These are phyloP conservation scores for Coreoperca whiteheadi DNA, from an alignment of 2,113 vertebrate species.

Conservation along the genomic window DNA sequence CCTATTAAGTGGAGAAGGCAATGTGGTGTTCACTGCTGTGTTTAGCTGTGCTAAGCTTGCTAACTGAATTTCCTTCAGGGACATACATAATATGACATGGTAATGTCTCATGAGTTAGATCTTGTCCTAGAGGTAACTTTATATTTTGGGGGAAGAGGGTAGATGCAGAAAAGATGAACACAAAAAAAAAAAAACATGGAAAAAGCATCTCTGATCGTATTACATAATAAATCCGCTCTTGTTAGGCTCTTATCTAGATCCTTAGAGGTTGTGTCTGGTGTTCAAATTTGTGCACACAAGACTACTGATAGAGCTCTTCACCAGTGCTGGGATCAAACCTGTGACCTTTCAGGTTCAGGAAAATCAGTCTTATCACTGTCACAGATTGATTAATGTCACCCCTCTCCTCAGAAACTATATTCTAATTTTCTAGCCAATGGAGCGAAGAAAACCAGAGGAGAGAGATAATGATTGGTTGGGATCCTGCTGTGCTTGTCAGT, in stretches of 20 bases:
- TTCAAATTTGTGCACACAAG: background rate
- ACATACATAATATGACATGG: background rate
- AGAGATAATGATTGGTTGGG: background rate
- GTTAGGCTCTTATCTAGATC: constrained; percentile 3
- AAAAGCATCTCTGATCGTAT: constrained; percentile 39
- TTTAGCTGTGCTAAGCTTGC: background rate
- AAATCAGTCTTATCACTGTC: constrained; percentile 16
- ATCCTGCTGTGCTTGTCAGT: background rate
- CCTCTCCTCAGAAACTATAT: constrained; percentile 4
- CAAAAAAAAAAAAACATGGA: constrained; percentile 30
- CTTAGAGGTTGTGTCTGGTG: too few relatives aligned
- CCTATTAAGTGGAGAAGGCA: constrained; percentile 4
- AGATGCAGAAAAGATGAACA: background rate
- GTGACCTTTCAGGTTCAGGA: constrained; percentile 20
- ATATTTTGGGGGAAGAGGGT: background rate
- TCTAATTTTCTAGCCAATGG: background rate
- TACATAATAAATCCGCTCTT: constrained; percentile 27
- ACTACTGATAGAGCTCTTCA: constrained; percentile 14
- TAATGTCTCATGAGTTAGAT: background rate
- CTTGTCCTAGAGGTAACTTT: background rate
- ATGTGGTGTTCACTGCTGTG: constrained; percentile 2
- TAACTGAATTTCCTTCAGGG: constrained; percentile 8
- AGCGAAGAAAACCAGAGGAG: constrained; percentile 8
- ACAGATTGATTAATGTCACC: constrained; percentile 15
- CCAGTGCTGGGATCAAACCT: constrained; percentile 3